A percentile compares a stretch with the other conserved stretches of the same genome.
These are phyloP conservation scores for Meleagris gallopavo DNA, from an alignment of 2,113 vertebrate species.

Conservation along the genomic window DNA sequence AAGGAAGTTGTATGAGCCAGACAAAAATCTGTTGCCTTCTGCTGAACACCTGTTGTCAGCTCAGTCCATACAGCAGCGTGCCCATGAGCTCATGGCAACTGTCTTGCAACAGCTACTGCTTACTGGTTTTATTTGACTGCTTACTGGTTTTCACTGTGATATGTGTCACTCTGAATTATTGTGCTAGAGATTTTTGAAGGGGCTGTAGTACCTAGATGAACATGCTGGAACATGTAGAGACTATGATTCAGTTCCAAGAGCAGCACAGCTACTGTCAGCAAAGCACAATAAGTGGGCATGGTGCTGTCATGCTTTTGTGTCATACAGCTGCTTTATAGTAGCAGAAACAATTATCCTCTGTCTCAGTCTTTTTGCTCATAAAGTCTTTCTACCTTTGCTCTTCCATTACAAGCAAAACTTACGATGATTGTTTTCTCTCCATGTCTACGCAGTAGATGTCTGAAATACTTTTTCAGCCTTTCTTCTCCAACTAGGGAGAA, in stretches of 20 bases:
- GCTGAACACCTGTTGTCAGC: not conserved
- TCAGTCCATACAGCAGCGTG: not conserved
- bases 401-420: not conserved
- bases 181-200: not conserved
- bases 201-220: not conserved
- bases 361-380: not conserved
- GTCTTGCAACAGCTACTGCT: not conserved
- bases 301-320: not conserved
- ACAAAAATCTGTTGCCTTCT: not conserved
- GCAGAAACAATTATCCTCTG: not conserved
- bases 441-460: not conserved
- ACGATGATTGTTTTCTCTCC: not conserved
- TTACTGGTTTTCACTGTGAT: not conserved
- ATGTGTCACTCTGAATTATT: not conserved
- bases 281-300: accelerated
- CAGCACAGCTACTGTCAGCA: not conserved
- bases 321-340: not conserved
- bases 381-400: not conserved
- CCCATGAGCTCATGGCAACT: not conserved
- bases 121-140: accelerated
- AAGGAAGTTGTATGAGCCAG: not conserved
- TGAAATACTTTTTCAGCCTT: not conserved
- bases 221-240: not conserved
- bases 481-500: not conserved
- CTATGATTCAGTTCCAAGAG: not conserved